Evolutionary conservation across 2,888 invertebrate genomes (phyloP).

Genomic region (Itoplectis maculator): DNA sequence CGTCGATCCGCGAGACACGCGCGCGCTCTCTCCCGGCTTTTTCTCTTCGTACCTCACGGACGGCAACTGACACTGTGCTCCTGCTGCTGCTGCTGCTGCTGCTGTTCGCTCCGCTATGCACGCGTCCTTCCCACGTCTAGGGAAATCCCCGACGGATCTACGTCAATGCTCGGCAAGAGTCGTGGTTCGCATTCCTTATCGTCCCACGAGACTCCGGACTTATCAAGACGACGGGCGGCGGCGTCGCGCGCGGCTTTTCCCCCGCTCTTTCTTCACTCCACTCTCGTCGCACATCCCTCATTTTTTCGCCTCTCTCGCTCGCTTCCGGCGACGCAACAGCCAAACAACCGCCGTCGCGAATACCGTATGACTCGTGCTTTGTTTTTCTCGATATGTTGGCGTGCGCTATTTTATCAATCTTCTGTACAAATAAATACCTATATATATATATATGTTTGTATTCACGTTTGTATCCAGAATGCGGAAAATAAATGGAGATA

Average conservation of each 20-base stretch:
- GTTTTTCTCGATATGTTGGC: neutral
- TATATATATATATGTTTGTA: neutral
- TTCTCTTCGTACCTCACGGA: constrained; percentile 48
- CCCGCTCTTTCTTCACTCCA: constrained; percentile 33
- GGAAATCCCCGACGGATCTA: constrained; percentile 66
- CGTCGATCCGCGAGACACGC: constrained; percentile 63
- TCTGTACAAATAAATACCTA: neutral
- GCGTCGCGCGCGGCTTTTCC: constrained; percentile 39
- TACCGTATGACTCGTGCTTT: neutral
- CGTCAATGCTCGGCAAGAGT: constrained; percentile 68
- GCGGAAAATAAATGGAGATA: neutral
- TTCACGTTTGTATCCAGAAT: too few relatives aligned
- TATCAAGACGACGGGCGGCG: constrained; percentile 64
- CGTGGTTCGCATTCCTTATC: constrained; percentile 71
- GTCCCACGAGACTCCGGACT: constrained; percentile 68
- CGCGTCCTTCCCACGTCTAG: constrained; percentile 59
- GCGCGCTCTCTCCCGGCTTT: constrained; percentile 57
- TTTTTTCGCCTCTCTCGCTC: constrained; percentile 24
- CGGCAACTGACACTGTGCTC: constrained; percentile 44
- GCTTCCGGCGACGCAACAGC: neutral
- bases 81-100: too few relatives aligned
- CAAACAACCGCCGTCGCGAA: constrained; percentile 8
- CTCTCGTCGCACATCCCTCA: too few relatives aligned
- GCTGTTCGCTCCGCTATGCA: constrained; percentile 33
- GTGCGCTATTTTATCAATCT: neutral